These are phyloP conservation scores for Cephus nigrinus DNA, from an alignment of 2,888 invertebrate species.

Conservation along the genomic window DNA sequence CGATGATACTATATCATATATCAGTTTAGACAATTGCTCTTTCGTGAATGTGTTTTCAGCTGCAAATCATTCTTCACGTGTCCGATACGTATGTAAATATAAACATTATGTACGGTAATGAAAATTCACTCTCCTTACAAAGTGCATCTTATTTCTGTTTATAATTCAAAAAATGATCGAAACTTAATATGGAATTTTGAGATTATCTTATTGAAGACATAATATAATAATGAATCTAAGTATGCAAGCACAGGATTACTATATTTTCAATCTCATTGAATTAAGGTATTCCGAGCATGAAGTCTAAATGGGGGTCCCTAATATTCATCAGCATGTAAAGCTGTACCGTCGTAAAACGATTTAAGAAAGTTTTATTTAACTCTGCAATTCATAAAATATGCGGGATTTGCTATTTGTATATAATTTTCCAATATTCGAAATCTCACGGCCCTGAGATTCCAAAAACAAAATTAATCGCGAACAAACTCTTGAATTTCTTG, in stretches of 20 bases:
- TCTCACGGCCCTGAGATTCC: too few species aligned
- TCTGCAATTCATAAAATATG: too few species aligned
- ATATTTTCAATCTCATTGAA: background rate
- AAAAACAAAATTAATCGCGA: too few species aligned
- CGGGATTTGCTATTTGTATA: too few species aligned
- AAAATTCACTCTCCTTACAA: background rate
- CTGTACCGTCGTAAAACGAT: too few species aligned
- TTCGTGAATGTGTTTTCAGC: background rate
- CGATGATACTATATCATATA: slow-evolving; percentile 1
- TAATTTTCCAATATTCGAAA: too few species aligned
- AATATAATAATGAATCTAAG: background rate
- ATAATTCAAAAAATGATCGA: background rate
- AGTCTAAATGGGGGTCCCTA: too few species aligned
- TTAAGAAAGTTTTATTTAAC: too few species aligned
- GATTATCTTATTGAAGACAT: background rate
- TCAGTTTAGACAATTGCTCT: background rate
- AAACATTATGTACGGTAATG: background rate
- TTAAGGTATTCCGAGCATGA: background rate
- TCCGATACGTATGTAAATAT: background rate
- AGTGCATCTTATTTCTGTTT: background rate
- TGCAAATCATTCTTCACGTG: background rate
- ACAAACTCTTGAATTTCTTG: too few species aligned
- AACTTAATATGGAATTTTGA: background rate
- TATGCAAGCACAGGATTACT: background rate
- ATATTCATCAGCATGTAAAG: too few species aligned